These are phyloP conservation scores for Dioctria rufipes DNA, from an alignment of 2,888 invertebrate species.

Conservation along the genomic window DNA sequence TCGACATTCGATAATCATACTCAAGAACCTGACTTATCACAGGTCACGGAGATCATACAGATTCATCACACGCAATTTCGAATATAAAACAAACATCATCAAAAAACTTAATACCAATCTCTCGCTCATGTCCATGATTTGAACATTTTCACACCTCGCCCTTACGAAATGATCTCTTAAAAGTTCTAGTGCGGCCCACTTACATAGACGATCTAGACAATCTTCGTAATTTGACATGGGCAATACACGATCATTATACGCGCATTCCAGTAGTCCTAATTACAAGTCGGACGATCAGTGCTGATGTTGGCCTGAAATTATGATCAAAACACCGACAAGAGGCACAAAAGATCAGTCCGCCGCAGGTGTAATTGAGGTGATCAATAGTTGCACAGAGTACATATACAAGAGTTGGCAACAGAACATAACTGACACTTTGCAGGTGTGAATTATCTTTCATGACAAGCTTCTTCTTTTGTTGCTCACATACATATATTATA, in stretches of 20 bases:
- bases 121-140: not conserved
- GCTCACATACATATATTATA: not conserved
- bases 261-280: slow-evolving; percentile 53
- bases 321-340: slow-evolving; percentile 49
- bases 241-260: slow-evolving; percentile 30
- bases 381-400: slow-evolving; percentile 30
- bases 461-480: slow-evolving; percentile 47
- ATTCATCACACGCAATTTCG: too few relatives aligned
- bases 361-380: slow-evolving; percentile 52
- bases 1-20: too few relatives aligned
- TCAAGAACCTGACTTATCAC: too few relatives aligned
- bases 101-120: not conserved
- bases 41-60: too few relatives aligned
- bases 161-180: not conserved
- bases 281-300: slow-evolving; percentile 46
- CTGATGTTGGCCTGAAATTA: slow-evolving; percentile 52
- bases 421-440: slow-evolving; percentile 44
- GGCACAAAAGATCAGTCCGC: slow-evolving; percentile 41
- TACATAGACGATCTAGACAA: not conserved
- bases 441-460: slow-evolving; percentile 50
- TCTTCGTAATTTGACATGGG: slow-evolving; percentile 42
- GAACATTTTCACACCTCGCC: slow-evolving; percentile 34
- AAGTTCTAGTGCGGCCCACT: not conserved
- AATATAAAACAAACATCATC: too few relatives aligned
- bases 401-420: slow-evolving; percentile 40